A percentile compares a stretch with the other conserved stretches of the same genome.
These are phyloP conservation scores for Brachymystax lenok DNA, from an alignment of 2,797 vertebrate genomes.

Conservation along the genomic window DNA sequence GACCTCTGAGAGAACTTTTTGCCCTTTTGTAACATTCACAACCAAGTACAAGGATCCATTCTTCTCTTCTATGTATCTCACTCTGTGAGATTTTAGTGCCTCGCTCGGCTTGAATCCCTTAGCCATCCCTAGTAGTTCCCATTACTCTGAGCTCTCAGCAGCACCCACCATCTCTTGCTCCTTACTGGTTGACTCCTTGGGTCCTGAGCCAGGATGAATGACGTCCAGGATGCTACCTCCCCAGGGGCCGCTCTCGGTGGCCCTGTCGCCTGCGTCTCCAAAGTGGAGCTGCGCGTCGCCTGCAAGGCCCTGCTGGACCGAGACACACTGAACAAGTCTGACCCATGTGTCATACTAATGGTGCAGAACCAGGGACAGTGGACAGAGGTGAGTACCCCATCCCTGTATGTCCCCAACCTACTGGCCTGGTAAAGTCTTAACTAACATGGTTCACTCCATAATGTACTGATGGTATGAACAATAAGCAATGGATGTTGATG, in stretches of 20 bases:
- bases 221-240: slow-evolving; percentile 76
- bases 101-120: slow-evolving; percentile 44
- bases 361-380: slow-evolving; percentile 92
- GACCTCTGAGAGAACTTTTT: slow-evolving; percentile 44
- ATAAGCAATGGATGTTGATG: background rate
- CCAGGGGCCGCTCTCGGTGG: slow-evolving; percentile 81
- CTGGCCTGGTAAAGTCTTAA: background rate
- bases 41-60: slow-evolving; percentile 48
- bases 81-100: slow-evolving; percentile 6
- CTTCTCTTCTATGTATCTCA: slow-evolving; percentile 26
- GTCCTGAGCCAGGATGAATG: slow-evolving; percentile 76
- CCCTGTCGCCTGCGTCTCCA: slow-evolving; percentile 85
- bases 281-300: slow-evolving; percentile 93
- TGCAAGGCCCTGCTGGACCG: slow-evolving; percentile 93
- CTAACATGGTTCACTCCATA: background rate
- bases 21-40: slow-evolving; percentile 44
- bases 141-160: slow-evolving; percentile 36
- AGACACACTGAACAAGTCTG: slow-evolving; percentile 95
- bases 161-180: slow-evolving; percentile 35
- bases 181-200: slow-evolving; percentile 49
- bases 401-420: background rate
- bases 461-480: background rate
- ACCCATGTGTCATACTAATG: slow-evolving; percentile 90
- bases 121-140: slow-evolving; percentile 18
- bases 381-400: slow-evolving; percentile 83